Evolutionary conservation across 2,113 vertebrate genomes (phyloP), one percentile per base, ranked within the genome.

Genomic region (Eolophus roseicapilla): DNA sequence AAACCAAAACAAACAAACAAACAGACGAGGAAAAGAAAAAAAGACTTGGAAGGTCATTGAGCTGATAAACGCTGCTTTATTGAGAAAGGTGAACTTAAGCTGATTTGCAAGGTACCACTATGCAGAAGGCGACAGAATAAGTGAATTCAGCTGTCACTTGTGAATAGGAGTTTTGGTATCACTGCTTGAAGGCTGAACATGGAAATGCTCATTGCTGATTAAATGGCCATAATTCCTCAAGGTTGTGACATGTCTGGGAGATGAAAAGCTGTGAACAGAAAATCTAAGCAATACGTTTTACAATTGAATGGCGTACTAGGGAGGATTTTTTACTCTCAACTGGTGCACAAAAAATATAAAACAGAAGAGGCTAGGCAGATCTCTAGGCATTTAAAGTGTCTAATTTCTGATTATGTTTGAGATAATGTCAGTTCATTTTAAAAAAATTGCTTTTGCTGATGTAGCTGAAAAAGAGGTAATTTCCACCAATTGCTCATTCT

Each of bases 171-270:
- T 82, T 91, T 88, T 62, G 68, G 76, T 95, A 88, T 77, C 84
- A 39, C 47, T 81, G 74, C 47, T 97, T 94, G 94, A 97, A 98
- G 95, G 95, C 59, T 97, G 92, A 96, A 68, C 89, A 88, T 76
- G 86, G 92, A 97, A 97, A 97, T 82, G 9, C 35, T 97, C 95
- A 88, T 11, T 91, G 57, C 44, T 92, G 90, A 95, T 96, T 97
- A 98, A 98, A 97, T 6, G 62, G 55, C 88, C 90, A 62, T 95
- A 97, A 97, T 97, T 97, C 90, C 90, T 97, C 95, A 97, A 96
- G 92, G 89, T 37, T 94, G 52, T 93, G 89, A 82, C 85, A 93
- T 71, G 37, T 75, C 65, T 94, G 91, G 95, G 89, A 95, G 64
- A 81, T 64, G 70, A 90, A 85, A 97, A 97, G 29, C 57, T 91